Evolutionary conservation across 1,140 invertebrate species (phyloP).

Genomic region (Drosophila obscura): DNA sequence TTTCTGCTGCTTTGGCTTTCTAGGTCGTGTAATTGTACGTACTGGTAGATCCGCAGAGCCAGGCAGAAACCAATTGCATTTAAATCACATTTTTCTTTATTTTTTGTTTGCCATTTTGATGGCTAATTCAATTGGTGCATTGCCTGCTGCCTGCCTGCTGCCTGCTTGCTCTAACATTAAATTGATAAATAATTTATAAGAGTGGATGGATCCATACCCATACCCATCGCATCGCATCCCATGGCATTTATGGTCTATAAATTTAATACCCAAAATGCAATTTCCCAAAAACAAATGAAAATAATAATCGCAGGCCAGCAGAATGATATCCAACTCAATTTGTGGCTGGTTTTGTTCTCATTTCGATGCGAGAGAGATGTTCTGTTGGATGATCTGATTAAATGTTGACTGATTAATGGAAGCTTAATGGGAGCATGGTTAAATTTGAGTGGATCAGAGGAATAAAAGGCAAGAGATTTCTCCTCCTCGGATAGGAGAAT

Average conservation of each 20-base stretch:
- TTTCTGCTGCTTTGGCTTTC: constrained; percentile 80
- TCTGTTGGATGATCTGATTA: not conserved
- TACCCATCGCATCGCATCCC: too few species aligned
- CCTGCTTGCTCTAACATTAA: constrained; percentile 33
- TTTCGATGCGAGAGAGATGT: not conserved
- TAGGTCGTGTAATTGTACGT: constrained; percentile 80
- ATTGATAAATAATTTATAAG: constrained; percentile 81
- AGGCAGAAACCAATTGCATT: constrained; percentile 71
- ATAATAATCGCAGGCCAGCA: constrained; percentile 1
- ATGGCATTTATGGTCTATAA: constrained; percentile 72
- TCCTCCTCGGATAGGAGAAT: constrained; percentile 4
- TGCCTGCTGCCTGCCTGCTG: constrained; percentile 18
- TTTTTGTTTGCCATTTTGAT: constrained; percentile 48
- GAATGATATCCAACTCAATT: constrained; percentile 12
- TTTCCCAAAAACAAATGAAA: constrained; percentile 40
- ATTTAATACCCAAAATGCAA: constrained; percentile 56
- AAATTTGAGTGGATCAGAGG: not conserved
- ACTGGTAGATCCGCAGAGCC: constrained; percentile 38
- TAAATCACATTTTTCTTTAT: constrained; percentile 74
- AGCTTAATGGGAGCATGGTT: not conserved
- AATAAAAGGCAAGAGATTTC: not conserved
- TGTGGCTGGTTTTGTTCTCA: constrained; percentile 17
- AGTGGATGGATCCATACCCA: constrained; percentile 17
- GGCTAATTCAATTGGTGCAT: constrained; percentile 70
- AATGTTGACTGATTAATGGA: constrained; percentile 3